These are phyloP conservation scores for Semicossyphus pulcher DNA, from an alignment of 2,113 vertebrate species.

Conservation along the genomic window DNA sequence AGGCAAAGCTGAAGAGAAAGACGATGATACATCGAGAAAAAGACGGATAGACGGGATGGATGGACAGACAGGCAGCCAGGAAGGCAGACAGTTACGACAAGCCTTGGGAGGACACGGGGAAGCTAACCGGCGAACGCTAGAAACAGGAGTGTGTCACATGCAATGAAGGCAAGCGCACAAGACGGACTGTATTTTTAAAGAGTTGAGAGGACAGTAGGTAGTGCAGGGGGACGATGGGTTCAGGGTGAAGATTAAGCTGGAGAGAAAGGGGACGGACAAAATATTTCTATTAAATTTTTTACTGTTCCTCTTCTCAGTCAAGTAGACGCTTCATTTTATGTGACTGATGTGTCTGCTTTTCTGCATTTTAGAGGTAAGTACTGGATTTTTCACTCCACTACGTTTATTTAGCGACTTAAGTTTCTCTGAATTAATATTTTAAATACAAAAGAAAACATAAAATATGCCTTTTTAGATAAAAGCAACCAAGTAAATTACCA, in stretches of 20 bases:
- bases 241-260: slow-evolving; percentile 4
- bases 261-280: slow-evolving; percentile 12
- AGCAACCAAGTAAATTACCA: no score
- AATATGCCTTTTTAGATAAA: neutral
- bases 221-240: slow-evolving; percentile 9
- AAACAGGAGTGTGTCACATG: slow-evolving; percentile 76
- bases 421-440: neutral
- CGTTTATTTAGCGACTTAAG: neutral
- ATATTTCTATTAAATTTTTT: slow-evolving; percentile 39
- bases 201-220: slow-evolving; percentile 53
- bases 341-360: neutral
- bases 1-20: slow-evolving; percentile 42
- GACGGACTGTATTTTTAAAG: slow-evolving; percentile 82
- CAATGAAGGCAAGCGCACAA: slow-evolving; percentile 62
- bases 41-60: slow-evolving; percentile 60
- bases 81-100: slow-evolving; percentile 48
- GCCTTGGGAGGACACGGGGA: slow-evolving; percentile 59
- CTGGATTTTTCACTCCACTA: slow-evolving; percentile 2
- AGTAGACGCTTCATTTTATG: neutral
- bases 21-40: slow-evolving; percentile 64
- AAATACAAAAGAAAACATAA: neutral
- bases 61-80: slow-evolving; percentile 24
- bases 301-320: neutral
- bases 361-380: neutral
- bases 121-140: slow-evolving; percentile 52